These are phyloP conservation scores for Deilephila elpenor DNA, from an alignment of 2,888 invertebrate species.

Conservation along the genomic window DNA sequence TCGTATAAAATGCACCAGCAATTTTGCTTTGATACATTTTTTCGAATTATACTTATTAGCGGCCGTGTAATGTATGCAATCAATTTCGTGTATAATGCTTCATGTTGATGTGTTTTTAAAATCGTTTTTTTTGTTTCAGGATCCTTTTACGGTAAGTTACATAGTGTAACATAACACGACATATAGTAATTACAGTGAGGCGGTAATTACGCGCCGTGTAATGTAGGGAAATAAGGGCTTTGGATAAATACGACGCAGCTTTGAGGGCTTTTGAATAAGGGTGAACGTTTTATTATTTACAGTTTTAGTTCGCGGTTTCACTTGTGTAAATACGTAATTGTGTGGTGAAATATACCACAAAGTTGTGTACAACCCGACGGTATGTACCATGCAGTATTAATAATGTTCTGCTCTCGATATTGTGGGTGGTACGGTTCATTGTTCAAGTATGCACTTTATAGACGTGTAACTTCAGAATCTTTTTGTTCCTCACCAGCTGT, in stretches of 20 bases:
- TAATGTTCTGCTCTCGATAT: conserved; percentile 14
- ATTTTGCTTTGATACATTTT: conserved; percentile 35
- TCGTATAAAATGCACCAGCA: conserved; percentile 35
- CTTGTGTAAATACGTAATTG: conserved; percentile 17
- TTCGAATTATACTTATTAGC: conserved; percentile 42
- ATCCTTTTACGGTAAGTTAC: conserved; percentile 85
- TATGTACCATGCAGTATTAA: not conserved
- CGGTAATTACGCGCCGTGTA: conserved; percentile 32
- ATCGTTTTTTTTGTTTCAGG: conserved; percentile 83
- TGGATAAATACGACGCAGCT: conserved; percentile 29
- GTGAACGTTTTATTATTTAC: conserved; percentile 27
- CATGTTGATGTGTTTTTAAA: conserved; percentile 30
- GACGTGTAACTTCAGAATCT: conserved; percentile 4
- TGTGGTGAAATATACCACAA: conserved; percentile 17
- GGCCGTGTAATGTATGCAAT: conserved; percentile 38
- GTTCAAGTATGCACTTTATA: conserved; percentile 2
- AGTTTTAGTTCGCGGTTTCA: conserved; percentile 13
- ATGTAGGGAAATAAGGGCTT: conserved; percentile 33
- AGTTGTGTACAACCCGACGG: not conserved
- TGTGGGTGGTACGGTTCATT: conserved; percentile 14
- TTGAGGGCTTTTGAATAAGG: conserved; percentile 31
- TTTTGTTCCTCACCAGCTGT: not conserved
- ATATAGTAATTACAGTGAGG: conserved; percentile 35
- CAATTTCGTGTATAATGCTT: conserved; percentile 35
- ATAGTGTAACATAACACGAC: conserved; percentile 31